Conservation (phyloP, 2,797 vertebrate species). For the Liparis tanakae region DNA sequence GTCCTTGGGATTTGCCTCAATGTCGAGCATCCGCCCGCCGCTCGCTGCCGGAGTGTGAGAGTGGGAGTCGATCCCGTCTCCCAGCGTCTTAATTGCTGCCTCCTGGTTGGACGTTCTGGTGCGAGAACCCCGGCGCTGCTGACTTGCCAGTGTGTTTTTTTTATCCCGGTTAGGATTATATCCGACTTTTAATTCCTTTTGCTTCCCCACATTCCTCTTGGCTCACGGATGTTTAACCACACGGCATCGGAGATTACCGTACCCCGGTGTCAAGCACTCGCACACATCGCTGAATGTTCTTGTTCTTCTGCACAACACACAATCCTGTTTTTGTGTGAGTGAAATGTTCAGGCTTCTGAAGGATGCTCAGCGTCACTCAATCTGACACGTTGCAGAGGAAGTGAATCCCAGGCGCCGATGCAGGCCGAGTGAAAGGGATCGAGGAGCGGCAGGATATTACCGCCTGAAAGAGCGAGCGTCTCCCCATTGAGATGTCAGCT, state of each 20-base stretch:
- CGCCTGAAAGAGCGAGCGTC: constrained; percentile 54
- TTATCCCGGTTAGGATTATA: constrained; percentile 34
- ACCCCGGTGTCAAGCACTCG: neutral
- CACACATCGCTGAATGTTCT: constrained; percentile 13
- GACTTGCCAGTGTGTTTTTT: constrained; percentile 25
- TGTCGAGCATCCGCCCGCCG: constrained; percentile 50
- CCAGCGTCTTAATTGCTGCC: constrained; percentile 44
- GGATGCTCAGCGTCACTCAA: constrained; percentile 29
- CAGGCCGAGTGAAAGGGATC: constrained; percentile 23
- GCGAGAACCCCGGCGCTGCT: constrained; percentile 2
- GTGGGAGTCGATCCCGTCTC: constrained; percentile 49
- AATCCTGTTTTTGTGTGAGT: constrained; percentile 7
- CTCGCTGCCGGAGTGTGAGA: constrained; percentile 48
- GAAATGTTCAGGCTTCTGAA: constrained; percentile 41
- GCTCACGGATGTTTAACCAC: constrained; percentile 6
- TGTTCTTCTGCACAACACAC: neutral
- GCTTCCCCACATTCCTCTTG: constrained; percentile 7
- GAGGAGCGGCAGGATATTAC: constrained; percentile 56
- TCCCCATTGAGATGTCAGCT: constrained; percentile 67
- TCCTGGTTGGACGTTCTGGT: constrained; percentile 28
- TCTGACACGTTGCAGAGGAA: constrained; percentile 53
- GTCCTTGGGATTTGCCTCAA: constrained; percentile 70
- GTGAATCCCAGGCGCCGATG: constrained; percentile 19
- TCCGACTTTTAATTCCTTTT: constrained; percentile 17
- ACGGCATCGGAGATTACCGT: constrained; percentile 14